These are phyloP conservation scores for Petromus typicus DNA, from an alignment of 2,113 vertebrate species.

Conservation along the genomic window DNA sequence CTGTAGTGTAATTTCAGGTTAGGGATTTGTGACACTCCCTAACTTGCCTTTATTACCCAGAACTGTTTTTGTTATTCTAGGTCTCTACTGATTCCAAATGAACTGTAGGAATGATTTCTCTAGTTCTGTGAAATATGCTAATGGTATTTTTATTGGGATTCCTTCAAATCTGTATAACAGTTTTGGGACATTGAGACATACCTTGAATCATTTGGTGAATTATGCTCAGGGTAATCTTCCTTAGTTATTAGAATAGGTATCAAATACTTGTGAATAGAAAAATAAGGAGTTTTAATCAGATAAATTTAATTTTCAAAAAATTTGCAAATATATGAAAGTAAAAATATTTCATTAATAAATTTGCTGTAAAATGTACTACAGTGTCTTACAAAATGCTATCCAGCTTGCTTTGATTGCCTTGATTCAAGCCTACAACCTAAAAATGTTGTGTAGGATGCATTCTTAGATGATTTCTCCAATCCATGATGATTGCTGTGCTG, in stretches of 20 bases:
- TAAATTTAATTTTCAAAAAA: not conserved
- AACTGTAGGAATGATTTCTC: too few species aligned
- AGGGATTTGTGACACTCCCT: too few species aligned
- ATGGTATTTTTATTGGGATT: too few species aligned
- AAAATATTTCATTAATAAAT: constrained; percentile 1
- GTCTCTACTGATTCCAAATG: too few species aligned
- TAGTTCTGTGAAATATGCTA: too few species aligned
- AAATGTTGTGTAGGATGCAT: not conserved
- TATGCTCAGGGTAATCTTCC: not conserved
- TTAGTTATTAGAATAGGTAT: not conserved
- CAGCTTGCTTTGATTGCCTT: rapidly evolving
- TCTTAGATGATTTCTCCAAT: not conserved
- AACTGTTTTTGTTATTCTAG: too few species aligned
- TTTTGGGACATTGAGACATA: not conserved
- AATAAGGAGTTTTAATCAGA: not conserved
- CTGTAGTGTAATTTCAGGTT: too few species aligned
- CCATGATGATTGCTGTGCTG: not conserved
- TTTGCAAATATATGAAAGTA: not conserved
- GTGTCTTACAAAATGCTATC: not conserved
- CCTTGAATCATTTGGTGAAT: not conserved
- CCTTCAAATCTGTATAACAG: too few species aligned
- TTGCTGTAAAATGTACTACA: not conserved
- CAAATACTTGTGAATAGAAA: not conserved
- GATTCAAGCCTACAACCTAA: not conserved
- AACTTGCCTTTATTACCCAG: too few species aligned